phyloP scores from a whole-genome alignment of 2,888 invertebrate species.

The Gordius sp. region DNA sequence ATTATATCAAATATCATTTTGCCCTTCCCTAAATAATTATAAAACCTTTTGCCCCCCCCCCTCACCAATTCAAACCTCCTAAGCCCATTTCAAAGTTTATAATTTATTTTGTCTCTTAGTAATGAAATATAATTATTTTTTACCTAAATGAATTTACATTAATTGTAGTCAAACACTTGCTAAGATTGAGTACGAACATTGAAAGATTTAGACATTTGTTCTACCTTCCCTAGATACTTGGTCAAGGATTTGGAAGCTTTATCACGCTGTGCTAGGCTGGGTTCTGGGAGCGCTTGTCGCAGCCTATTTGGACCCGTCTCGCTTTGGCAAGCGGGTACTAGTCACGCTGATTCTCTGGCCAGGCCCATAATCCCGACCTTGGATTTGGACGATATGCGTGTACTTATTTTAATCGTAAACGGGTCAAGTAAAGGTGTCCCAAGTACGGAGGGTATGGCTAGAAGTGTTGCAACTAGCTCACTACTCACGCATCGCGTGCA shows the following conservation, averaged over 20 bases:
- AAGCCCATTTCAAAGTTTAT: no score
- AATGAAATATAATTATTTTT: no score
- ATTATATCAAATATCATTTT: no score
- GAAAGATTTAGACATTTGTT: no score
- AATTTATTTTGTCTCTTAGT: no score
- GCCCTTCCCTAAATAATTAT: no score
- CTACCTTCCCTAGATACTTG: no score
- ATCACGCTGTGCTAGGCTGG: slow-evolving; percentile 25
- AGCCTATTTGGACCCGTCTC: slow-evolving; percentile 83
- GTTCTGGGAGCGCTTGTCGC: slow-evolving; percentile 81
- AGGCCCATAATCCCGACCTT: slow-evolving; percentile 31
- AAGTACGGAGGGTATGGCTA: slow-evolving; percentile 67
- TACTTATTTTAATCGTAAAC: slow-evolving; percentile 56
- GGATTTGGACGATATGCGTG: slow-evolving; percentile 40
- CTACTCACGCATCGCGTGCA: slow-evolving; percentile 47
- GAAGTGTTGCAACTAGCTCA: slow-evolving; percentile 49
- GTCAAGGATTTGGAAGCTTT: background rate
- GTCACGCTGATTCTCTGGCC: slow-evolving; percentile 46
- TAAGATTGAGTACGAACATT: no score
- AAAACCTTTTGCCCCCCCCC: no score
- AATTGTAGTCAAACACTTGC: no score
- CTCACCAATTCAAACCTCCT: no score
- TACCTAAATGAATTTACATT: no score
- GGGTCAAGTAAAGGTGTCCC: slow-evolving; percentile 53
- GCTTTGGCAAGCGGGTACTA: slow-evolving; percentile 48